phyloP scores from a whole-genome alignment of 2,888 invertebrate species.

The Meloe dianella region DNA sequence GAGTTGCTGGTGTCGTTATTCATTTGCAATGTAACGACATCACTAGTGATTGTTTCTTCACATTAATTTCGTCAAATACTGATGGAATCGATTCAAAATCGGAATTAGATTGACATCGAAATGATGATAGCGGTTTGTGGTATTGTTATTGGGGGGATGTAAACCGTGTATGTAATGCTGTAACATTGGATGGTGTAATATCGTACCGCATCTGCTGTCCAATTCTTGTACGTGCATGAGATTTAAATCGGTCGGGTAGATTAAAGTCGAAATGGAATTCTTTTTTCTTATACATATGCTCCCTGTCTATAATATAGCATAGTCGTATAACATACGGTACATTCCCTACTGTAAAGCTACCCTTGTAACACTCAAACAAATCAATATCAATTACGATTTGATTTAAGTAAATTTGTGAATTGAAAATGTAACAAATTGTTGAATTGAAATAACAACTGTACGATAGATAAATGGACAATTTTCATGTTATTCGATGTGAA shows the following conservation, averaged over 20 bases:
- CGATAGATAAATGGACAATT: too few species aligned
- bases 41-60: not conserved
- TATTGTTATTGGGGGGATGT: conserved; percentile 47
- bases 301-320: conserved; percentile 47
- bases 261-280: conserved; percentile 53
- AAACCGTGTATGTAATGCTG: conserved; percentile 50
- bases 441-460: too few species aligned
- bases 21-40: not conserved
- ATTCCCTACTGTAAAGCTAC: conserved; percentile 28
- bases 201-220: conserved; percentile 55
- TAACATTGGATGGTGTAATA: conserved; percentile 45
- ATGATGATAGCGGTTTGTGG: conserved; percentile 23
- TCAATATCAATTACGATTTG: not conserved
- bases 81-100: too few species aligned
- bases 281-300: conserved; percentile 52
- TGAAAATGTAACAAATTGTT: too few species aligned
- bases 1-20: not conserved
- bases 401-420: too few species aligned
- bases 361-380: not conserved
- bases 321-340: conserved; percentile 44
- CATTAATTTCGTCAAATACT: too few species aligned
- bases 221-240: conserved; percentile 54
- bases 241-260: conserved; percentile 53
- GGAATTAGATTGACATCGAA: too few species aligned
- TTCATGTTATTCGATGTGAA: not conserved